phyloP scores from a whole-genome alignment of 2,113 vertebrate genomes.

The Oryzias celebensis region DNA sequence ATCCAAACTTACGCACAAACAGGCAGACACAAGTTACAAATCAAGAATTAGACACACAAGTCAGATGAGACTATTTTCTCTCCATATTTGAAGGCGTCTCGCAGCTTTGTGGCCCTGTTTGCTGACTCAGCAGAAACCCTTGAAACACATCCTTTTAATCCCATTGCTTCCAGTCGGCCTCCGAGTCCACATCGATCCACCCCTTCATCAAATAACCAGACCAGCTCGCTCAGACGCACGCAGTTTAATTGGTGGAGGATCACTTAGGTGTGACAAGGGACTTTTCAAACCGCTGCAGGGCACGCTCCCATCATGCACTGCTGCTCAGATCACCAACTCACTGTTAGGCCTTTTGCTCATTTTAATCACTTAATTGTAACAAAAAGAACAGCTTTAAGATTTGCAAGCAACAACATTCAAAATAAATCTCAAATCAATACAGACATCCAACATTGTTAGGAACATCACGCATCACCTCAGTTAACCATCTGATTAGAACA shows the following conservation, averaged over 20 bases:
- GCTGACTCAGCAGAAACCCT: constrained; percentile 42
- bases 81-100: constrained; percentile 16
- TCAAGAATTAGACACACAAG: no score
- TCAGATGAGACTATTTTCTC: no score
- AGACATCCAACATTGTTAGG: no score
- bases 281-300: not conserved
- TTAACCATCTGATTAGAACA: no score
- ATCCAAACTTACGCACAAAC: no score
- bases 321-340: not conserved
- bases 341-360: not conserved
- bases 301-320: constrained; percentile 34
- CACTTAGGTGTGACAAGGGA: constrained; percentile 12
- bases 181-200: constrained; percentile 44
- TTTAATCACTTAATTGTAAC: constrained; percentile 4
- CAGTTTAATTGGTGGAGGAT: constrained; percentile 19
- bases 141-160: constrained; percentile 43
- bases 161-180: constrained; percentile 32
- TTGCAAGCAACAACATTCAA: not conserved
- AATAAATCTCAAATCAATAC: no score
- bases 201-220: constrained; percentile 40
- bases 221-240: not conserved
- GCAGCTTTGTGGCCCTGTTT: constrained; percentile 3
- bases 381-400: not conserved
- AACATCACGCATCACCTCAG: no score
- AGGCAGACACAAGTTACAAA: no score